A percentile compares a stretch with the other conserved stretches of the same genome.
These are phyloP conservation scores for Macrobrachium rosenbergii DNA, from an alignment of 1,140 invertebrate species.

Conservation along the genomic window DNA sequence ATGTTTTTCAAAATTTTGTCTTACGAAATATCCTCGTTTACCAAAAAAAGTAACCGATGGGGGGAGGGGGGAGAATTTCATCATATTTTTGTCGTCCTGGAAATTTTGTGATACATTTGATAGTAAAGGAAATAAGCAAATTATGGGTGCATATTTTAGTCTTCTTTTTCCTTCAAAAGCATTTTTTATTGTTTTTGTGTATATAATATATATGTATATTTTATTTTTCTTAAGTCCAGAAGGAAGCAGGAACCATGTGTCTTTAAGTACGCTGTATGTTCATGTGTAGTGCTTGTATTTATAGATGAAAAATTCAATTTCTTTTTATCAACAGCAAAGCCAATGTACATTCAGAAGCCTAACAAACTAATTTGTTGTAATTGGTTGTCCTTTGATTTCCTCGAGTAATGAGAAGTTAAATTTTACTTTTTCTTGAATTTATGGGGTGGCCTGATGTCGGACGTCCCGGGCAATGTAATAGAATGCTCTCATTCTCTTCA, in stretches of 20 bases:
- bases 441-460: too few species aligned
- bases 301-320: neutral
- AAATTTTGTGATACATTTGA: neutral
- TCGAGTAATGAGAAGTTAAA: too few species aligned
- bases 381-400: too few species aligned
- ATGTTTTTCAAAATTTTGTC: slow-evolving; percentile 10
- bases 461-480: too few species aligned
- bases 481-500: too few species aligned
- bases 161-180: neutral
- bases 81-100: slow-evolving; percentile 29
- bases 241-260: slow-evolving; percentile 53
- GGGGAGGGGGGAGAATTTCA: slow-evolving; percentile 15
- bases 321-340: neutral
- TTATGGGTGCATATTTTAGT: neutral
- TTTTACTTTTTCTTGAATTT: too few species aligned
- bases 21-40: neutral
- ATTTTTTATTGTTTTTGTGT: neutral
- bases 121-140: neutral
- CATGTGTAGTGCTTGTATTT: neutral
- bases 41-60: neutral
- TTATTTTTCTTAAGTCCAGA: slow-evolving; percentile 45
- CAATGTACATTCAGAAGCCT: too few species aligned
- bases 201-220: slow-evolving; percentile 27
- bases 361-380: too few species aligned
- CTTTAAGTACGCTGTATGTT: neutral